Evolutionary conservation across 2,888 invertebrate species (phyloP).

Genomic region (Labia minor): DNA sequence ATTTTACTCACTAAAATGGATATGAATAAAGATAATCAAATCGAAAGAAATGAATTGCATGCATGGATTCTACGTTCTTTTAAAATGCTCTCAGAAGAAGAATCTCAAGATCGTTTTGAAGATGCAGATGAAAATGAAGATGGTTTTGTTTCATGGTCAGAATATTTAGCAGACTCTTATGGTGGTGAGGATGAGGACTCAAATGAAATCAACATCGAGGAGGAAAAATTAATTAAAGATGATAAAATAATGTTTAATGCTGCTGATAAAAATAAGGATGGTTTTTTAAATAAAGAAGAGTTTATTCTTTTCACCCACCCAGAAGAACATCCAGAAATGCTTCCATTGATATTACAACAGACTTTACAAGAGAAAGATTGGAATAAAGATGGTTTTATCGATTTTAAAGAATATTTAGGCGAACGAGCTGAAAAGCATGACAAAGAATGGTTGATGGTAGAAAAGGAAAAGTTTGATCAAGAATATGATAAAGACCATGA

Average conservation of each 20-base stretch:
- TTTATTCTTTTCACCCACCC: conserved; percentile 86
- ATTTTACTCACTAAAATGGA: conserved; percentile 81
- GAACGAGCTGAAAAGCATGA: conserved; percentile 55
- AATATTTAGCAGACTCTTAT: conserved; percentile 81
- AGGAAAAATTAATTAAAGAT: conserved; percentile 49
- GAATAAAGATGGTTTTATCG: conserved; percentile 72
- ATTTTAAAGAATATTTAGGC: conserved; percentile 74
- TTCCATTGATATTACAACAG: conserved; percentile 64
- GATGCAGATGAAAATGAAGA: conserved; percentile 79
- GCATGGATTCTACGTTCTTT: conserved; percentile 91
- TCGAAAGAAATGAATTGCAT: conserved; percentile 73
- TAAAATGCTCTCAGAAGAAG: conserved; percentile 73
- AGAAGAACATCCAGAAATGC: conserved; percentile 84
- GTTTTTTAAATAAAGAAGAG: conserved; percentile 60
- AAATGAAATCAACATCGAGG: conserved; percentile 35
- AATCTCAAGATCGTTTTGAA: conserved; percentile 70
- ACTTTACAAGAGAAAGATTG: conserved; percentile 76
- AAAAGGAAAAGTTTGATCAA: conserved; percentile 74
- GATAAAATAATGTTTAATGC: conserved; percentile 77
- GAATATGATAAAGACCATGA: conserved; percentile 78
- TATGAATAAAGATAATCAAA: conserved; percentile 61
- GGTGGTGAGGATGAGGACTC: conserved; percentile 40
- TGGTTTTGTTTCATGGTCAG: conserved; percentile 74
- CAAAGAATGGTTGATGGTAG: conserved; percentile 58
- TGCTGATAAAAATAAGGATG: conserved; percentile 77